Percentiles rank a stretch among this genome's conserved stretches.
Evolutionary conservation across 2,797 vertebrate species (phyloP).

Genomic region (Sphenopsis melanotis): DNA sequence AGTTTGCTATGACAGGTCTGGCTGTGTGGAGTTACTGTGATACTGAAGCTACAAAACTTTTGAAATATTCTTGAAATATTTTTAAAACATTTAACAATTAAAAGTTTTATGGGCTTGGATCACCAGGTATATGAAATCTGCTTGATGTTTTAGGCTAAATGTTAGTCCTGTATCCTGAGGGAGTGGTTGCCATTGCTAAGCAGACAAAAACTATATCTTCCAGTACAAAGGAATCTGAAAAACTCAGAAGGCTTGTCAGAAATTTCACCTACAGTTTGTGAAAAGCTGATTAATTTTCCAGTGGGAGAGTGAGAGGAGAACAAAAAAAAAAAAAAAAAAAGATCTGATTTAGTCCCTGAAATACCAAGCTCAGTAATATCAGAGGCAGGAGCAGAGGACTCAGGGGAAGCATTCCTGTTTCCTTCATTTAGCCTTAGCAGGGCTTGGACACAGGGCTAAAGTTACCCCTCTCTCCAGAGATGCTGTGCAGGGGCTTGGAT

Average conservation of each 20-base stretch:
- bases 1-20: not conserved
- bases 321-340: not conserved
- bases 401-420: conserved; percentile 44
- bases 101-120: not conserved
- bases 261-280: conserved; percentile 34
- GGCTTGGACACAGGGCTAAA: not conserved
- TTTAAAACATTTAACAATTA: not conserved
- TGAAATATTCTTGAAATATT: not conserved
- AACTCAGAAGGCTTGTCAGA: conserved; percentile 26
- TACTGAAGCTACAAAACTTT: not conserved
- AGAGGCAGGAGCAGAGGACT: conserved; percentile 5
- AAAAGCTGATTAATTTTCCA: conserved; percentile 41
- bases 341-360: not conserved
- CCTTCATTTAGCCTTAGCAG: conserved; percentile 50
- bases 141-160: not conserved
- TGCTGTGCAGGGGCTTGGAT: not conserved
- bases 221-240: not conserved
- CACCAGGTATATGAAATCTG: not conserved
- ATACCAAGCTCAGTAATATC: conserved; percentile 19
- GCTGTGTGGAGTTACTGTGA: not conserved
- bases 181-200: not conserved
- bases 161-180: not conserved
- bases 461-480: conserved; percentile 31
- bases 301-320: not conserved
- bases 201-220: not conserved